Conservation (phyloP, 2,113 vertebrate species). For the Gallinago jamesoni region DNA sequence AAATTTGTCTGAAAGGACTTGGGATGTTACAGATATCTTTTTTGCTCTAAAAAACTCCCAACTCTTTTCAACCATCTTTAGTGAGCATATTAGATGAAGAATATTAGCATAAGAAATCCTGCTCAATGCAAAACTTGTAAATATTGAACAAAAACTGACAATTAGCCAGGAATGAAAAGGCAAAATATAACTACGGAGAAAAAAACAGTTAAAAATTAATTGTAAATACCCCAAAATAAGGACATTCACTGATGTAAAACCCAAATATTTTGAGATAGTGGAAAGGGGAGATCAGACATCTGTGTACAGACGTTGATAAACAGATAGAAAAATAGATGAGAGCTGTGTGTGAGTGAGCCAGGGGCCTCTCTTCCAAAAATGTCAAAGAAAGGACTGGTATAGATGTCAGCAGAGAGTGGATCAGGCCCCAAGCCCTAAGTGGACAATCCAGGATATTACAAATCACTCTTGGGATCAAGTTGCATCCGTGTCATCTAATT, state of each 20-base stretch:
- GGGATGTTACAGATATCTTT: neutral
- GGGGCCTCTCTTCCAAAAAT: neutral
- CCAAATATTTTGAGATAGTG: neutral
- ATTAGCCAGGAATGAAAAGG: conserved; percentile 29
- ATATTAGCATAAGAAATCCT: conserved; percentile 54
- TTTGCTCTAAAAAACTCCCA: neutral
- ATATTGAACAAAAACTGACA: conserved; percentile 59
- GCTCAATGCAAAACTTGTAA: conserved; percentile 39
- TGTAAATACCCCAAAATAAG: conserved; percentile 11
- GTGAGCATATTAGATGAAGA: conserved; percentile 52
- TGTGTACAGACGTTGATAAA: neutral
- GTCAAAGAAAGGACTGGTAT: neutral
- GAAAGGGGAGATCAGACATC: neutral
- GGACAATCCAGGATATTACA: conserved; percentile 29
- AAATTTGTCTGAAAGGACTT: neutral
- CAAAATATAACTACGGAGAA: conserved; percentile 30
- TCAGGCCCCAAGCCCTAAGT: conserved; percentile 32
- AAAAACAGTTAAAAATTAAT: conserved; percentile 47
- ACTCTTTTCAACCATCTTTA: neutral
- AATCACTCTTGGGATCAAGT: conserved; percentile 53
- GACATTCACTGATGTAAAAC: neutral
- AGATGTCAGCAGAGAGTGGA: neutral
- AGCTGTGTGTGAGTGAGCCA: neutral
- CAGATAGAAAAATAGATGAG: conserved; percentile 18
- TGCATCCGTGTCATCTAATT: conserved; percentile 63